Base-by-base conservation (phyloP, 2,888 invertebrate genomes). In the Drosophila sordidapex region DNA sequence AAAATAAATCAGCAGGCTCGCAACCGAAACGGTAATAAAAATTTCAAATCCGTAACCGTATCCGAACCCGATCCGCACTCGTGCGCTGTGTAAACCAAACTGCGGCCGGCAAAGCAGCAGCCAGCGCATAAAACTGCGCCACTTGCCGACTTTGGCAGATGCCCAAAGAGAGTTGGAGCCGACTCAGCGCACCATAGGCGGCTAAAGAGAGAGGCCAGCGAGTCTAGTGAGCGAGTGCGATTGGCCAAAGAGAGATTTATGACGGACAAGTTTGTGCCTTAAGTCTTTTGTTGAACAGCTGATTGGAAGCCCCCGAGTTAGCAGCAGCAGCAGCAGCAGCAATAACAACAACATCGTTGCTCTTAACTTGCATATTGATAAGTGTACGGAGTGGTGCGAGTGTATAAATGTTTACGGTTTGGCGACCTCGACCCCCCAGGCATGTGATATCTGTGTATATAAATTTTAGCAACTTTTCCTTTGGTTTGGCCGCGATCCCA, bases 11-110 rank as follows among this genome's bases (percentile, higher is more conserved):
- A 56, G 52, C 68, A 70, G 69, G 68, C 68, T 68, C 61, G 60
- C 66, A 49, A 66, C 48, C 60, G 61, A 57, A 73, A 74, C 66
- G 66, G 66, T 72, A 66, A 54, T 51, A 61, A 58, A 58, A 72
- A 62, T 53, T 49, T 53, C n/a, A 62, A 62, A 29, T 77, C 74
- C 70, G 76, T 56, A 72, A 69, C 70, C 74, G 78, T 74, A 74
- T 60, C 77, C 77, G 78, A 59, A 76, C 69, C 80, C 81, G 81
- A 80, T 67, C 77, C 77, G 87, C 82, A 87, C 90, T 85, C 84
- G 83, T 81, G 84, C 84, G 89, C 86, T 87, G 83, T 88, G 73
- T 83, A 83, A 87, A 84, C 83, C 90, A 84, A 88, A 91, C 91
- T 91, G 91, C 83, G 89, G 78, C 87, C 85, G 87, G 88, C 83